Evolutionary conservation across 2,797 vertebrate species (phyloP), one percentile per base, ranked within the genome.

Genomic region (Leptoclinus maculatus): DNA sequence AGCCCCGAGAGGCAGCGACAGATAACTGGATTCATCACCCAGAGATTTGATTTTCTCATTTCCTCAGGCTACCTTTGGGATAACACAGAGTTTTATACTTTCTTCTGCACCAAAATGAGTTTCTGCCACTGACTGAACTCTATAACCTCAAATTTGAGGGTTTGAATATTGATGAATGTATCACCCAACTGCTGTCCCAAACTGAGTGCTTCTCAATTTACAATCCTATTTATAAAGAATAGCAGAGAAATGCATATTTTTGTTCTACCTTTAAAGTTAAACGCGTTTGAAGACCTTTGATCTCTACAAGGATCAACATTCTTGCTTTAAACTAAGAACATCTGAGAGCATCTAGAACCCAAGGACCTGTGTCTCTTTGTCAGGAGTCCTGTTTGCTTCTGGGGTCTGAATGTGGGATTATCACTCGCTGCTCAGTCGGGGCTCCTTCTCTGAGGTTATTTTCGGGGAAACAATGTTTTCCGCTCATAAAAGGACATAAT

Each of bases 331-430:
- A 27, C 66, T 23, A 4, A 63, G 54, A 71, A 19, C 17, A 7
- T 62, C 71, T 47, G 7, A 39, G 25, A 64, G 13, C 66, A n/a
- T 45, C n/a, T 0, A 21, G 23, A 57, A 5, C 36, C 34, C 25
- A 17, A 7, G 71, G 49, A 60, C 14, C 34, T 60, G 51, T 6
- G 29, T 23, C 19, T 34, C 58, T 83, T 68, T 73, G 75, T 68
- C 29, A 29, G 27, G 17, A 32, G 54, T 69, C 34, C 66, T 19
- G 47, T 76, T 76, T 69, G 47, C 64, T 27, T 27, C 10, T 4
- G 23, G 74, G 71, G 49, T 70, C 67, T 56, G 71, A 57, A 39
- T 66, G 76, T 66, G 69, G 65, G 87, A 87, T 86, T 82, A 85
- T 45, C 78, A 23, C 47, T 56, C 73, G 0, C 57, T 2, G 71